phyloP scores from a whole-genome alignment of 2,797 vertebrate species.

The Rhinoraja longicauda region DNA sequence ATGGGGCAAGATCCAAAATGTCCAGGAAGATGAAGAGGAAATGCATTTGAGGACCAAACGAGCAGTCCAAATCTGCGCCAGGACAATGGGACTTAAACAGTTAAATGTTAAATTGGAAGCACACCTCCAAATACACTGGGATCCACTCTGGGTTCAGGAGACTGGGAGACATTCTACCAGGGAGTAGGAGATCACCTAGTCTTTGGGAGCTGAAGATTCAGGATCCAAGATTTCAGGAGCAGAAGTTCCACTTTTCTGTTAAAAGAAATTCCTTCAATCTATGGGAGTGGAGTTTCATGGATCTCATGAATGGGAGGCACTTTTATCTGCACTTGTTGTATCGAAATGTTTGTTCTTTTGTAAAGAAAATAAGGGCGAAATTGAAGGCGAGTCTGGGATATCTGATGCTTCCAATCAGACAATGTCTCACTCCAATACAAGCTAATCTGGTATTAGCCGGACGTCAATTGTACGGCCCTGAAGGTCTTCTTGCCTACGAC shows the following conservation, averaged over 20 bases:
- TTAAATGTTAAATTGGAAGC: neutral
- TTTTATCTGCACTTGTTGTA: neutral
- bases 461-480: neutral
- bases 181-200: neutral
- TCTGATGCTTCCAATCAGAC: neutral
- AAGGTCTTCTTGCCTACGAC: neutral
- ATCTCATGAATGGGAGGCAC: neutral
- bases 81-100: neutral
- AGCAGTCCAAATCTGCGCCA: too few relatives aligned
- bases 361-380: neutral
- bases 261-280: neutral
- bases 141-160: neutral
- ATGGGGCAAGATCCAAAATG: neutral
- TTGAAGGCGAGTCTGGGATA: too few relatives aligned
- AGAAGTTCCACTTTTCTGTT: neutral
- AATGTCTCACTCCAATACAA: too few relatives aligned
- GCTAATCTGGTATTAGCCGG: neutral
- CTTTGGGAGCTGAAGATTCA: neutral
- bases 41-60: neutral
- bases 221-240: too few relatives aligned
- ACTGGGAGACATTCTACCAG: neutral
- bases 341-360: too few relatives aligned
- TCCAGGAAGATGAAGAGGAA: neutral
- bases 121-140: neutral
- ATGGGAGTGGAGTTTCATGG: neutral